A percentile compares a stretch with the other conserved stretches of the same genome.
These are phyloP conservation scores for Chiropotes sagulatus DNA, from an alignment of 2,797 vertebrate genomes.

Conservation along the genomic window DNA sequence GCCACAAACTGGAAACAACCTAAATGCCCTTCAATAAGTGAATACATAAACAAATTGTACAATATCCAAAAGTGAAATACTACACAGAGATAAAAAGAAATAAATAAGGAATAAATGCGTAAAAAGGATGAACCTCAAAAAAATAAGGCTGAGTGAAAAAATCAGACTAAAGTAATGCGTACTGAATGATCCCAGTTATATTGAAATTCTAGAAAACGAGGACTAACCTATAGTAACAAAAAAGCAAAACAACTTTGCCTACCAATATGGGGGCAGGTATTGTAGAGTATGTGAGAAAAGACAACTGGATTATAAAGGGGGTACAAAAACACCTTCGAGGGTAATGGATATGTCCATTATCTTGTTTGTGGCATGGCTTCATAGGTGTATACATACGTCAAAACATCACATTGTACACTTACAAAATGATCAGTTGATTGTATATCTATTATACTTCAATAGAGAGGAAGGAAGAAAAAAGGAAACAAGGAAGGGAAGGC, in stretches of 20 bases:
- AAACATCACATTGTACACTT: not conserved
- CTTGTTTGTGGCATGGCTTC: not conserved
- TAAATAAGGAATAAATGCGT: not conserved
- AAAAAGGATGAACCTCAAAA: not conserved
- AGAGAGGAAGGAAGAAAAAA: not conserved
- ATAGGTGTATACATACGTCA: not conserved
- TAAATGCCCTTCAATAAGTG: not conserved
- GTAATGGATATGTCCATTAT: not conserved
- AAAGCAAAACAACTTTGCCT: not conserved
- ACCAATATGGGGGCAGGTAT: accelerated
- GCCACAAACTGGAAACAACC: not conserved
- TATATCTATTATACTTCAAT: not conserved
- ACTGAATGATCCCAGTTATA: not conserved
- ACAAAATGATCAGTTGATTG: not conserved
- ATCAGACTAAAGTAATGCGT: not conserved
- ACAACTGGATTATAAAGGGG: not conserved
- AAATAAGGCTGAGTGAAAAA: not conserved
- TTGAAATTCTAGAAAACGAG: not conserved
- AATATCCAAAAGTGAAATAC: not conserved
- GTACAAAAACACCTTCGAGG: not conserved
- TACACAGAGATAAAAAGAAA: not conserved
- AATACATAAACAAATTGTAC: not conserved
- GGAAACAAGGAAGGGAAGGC: not conserved
- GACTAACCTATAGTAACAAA: not conserved
- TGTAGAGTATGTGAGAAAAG: not conserved